Evolutionary conservation across 2,888 invertebrate genomes (phyloP).

Genomic region (Dicyrtoma fusca): DNA sequence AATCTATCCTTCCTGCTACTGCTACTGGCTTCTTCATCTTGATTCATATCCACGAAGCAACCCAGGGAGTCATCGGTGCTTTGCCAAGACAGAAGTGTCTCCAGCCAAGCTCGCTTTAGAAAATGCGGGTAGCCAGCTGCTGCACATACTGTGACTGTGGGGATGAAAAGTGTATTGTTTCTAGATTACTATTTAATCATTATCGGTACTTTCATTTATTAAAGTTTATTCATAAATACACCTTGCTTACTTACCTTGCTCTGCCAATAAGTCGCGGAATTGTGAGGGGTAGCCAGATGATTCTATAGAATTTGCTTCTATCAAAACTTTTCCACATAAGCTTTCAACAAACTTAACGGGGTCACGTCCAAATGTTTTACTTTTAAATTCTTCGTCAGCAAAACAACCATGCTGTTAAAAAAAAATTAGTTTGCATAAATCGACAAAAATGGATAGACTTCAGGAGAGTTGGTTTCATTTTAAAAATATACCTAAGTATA

Average conservation of each 20-base stretch:
- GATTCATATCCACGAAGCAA: slow-evolving; percentile 10
- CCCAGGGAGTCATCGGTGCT: neutral
- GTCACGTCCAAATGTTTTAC: neutral
- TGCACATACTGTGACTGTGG: slow-evolving; percentile 63
- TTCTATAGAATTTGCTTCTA: slow-evolving; percentile 48
- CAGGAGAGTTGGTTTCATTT: neutral
- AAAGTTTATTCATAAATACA: too few relatives aligned
- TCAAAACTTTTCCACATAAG: slow-evolving; percentile 48
- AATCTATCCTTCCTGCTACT: neutral
- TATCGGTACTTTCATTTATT: too few relatives aligned
- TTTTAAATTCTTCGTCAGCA: neutral
- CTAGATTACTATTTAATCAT: too few relatives aligned
- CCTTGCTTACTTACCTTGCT: slow-evolving; percentile 49
- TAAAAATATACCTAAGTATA: neutral
- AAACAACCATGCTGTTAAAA: slow-evolving; percentile 23
- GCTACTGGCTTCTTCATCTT: neutral
- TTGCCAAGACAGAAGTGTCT: slow-evolving; percentile 60
- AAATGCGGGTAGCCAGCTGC: slow-evolving; percentile 63
- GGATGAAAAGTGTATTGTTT: too few relatives aligned
- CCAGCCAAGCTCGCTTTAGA: slow-evolving; percentile 59
- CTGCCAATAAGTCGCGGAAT: slow-evolving; percentile 48
- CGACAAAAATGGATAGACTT: too few relatives aligned
- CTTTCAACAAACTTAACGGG: slow-evolving; percentile 34
- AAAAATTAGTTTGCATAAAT: too few relatives aligned
- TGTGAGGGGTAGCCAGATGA: slow-evolving; percentile 41